These are phyloP conservation scores for Platichthys flesus DNA, from an alignment of 2,113 vertebrate species.

Conservation along the genomic window DNA sequence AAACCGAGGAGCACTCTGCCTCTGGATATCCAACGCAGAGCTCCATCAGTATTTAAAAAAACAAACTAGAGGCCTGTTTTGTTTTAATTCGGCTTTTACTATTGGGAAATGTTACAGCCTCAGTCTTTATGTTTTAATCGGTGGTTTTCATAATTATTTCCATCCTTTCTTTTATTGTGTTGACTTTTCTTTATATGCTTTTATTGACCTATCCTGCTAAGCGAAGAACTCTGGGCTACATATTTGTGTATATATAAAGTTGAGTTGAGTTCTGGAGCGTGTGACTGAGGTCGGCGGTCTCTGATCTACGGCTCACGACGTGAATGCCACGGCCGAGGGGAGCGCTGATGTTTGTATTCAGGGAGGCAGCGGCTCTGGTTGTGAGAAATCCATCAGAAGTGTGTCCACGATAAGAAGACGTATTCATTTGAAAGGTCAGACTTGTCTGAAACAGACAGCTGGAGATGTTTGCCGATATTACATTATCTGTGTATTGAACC, in stretches of 20 bases:
- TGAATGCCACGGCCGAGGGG: conserved; percentile 33
- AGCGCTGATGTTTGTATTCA: conserved; percentile 27
- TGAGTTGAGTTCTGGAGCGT: neutral
- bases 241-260: neutral
- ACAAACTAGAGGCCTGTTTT: neutral
- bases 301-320: conserved; percentile 26
- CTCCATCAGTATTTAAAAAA: neutral
- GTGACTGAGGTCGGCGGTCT: neutral
- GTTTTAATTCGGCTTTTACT: neutral
- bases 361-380: conserved; percentile 15
- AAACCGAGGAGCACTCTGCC: conserved; percentile 9
- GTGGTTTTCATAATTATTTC: neutral
- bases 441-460: conserved; percentile 25
- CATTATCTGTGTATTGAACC: conserved; percentile 36
- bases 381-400: conserved; percentile 38
- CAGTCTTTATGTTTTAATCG: neutral
- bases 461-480: conserved; percentile 50
- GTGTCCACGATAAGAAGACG: conserved; percentile 35
- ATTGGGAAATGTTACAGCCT: neutral
- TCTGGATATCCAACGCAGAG: neutral
- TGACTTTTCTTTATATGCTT: neutral
- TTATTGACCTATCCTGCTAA: conserved; percentile 2
- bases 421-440: conserved; percentile 58
- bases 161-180: neutral
- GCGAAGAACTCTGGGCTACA: neutral